Percentiles rank a stretch among this genome's conserved stretches.
Evolutionary conservation across 2,797 vertebrate species (phyloP).

Genomic region (Taenioides sp.): DNA sequence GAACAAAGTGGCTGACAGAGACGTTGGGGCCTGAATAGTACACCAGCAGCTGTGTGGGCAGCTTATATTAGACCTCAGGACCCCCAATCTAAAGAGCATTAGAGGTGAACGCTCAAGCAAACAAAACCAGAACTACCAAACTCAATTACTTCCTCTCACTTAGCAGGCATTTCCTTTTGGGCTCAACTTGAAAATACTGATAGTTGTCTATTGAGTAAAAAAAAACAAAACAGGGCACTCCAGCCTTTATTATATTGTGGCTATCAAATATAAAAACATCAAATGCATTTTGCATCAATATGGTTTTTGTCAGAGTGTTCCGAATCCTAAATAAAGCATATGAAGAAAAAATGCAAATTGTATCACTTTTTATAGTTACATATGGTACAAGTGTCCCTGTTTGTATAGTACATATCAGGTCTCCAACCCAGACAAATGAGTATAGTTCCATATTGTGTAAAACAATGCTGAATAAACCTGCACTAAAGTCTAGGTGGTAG

Average conservation of each 20-base stretch:
- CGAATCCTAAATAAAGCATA: too few relatives aligned
- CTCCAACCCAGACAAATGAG: neutral
- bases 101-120: neutral
- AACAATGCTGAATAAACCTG: too few relatives aligned
- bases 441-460: too few relatives aligned
- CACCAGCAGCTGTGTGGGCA: neutral
- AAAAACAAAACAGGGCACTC: neutral
- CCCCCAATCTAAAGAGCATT: constrained; percentile 2
- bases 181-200: neutral
- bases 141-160: neutral
- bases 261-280: neutral
- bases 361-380: too few relatives aligned
- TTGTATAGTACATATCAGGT: neutral
- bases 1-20: neutral
- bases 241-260: neutral
- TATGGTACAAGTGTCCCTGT: neutral
- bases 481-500: neutral
- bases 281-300: neutral
- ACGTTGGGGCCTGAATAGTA: neutral
- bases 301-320: neutral
- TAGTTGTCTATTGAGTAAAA: neutral
- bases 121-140: neutral
- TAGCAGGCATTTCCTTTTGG: neutral
- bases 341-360: too few relatives aligned
- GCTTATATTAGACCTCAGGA: neutral